Percentiles rank a stretch among this genome's conserved stretches.
Conservation (phyloP, 2,113 vertebrate species). For the Hassar affinis region DNA sequence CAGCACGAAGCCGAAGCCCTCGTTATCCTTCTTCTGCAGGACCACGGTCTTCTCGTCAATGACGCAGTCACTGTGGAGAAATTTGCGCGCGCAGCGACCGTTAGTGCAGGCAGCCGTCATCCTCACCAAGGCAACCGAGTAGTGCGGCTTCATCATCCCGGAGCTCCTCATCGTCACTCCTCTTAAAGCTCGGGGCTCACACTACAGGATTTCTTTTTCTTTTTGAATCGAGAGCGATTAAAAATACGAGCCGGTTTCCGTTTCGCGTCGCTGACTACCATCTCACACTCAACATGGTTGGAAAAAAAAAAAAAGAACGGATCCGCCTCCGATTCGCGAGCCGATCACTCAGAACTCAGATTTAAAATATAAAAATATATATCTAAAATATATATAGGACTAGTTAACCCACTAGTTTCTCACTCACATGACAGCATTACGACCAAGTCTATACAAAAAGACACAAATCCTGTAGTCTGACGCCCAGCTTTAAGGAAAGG, state of each 20-base stretch:
- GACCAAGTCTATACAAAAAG: too few species aligned
- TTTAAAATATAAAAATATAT: background rate
- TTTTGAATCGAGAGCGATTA: slow-evolving; percentile 15
- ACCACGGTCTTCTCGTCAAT: slow-evolving; percentile 91
- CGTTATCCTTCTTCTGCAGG: slow-evolving; percentile 92
- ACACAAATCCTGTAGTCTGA: background rate
- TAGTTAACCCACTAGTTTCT: background rate
- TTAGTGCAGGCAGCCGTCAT: slow-evolving; percentile 83
- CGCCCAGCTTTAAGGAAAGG: slow-evolving; percentile 6
- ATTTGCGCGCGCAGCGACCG: slow-evolving; percentile 87
- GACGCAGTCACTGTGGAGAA: slow-evolving; percentile 89
- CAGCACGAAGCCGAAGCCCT: slow-evolving; percentile 90
- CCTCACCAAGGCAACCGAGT: slow-evolving; percentile 80
- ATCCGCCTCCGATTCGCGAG: slow-evolving; percentile 10
- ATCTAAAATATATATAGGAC: too few species aligned
- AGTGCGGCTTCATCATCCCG: slow-evolving; percentile 37
- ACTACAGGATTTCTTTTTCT: background rate
- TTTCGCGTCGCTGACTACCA: slow-evolving; percentile 8
- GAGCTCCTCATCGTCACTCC: slow-evolving; percentile 31
- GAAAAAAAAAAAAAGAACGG: background rate
- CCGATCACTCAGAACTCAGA: background rate
- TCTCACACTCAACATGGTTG: slow-evolving; percentile 31
- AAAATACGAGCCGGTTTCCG: slow-evolving; percentile 1
- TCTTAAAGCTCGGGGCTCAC: background rate
- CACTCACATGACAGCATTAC: background rate